phyloP scores from a whole-genome alignment of 2,113 vertebrate genomes.

The Galbula dea region DNA sequence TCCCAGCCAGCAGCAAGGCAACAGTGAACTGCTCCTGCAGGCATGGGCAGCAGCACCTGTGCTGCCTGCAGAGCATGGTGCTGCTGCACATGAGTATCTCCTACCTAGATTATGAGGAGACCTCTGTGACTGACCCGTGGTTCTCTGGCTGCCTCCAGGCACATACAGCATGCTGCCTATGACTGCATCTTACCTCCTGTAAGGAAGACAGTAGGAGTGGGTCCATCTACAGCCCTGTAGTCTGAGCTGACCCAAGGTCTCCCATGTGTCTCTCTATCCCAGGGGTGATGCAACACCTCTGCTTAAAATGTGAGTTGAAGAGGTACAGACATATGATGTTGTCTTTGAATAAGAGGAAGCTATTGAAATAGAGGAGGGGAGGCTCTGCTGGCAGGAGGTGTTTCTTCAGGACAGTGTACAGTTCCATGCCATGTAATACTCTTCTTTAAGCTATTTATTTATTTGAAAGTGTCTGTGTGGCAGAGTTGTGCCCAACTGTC shows the following conservation, averaged over 20 bases:
- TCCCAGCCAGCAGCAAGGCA: background rate
- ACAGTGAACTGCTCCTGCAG: background rate
- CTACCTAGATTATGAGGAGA: background rate
- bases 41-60: background rate
- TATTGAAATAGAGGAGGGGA: background rate
- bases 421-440: background rate
- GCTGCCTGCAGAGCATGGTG: background rate
- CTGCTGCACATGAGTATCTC: accelerated
- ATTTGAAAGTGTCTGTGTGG: conserved; percentile 38
- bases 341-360: background rate
- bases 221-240: background rate
- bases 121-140: background rate
- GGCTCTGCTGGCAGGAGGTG: conserved; percentile 9
- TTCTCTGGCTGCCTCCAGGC: background rate
- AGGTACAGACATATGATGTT: accelerated
- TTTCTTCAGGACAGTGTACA: conserved; percentile 45
- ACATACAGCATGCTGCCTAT: background rate
- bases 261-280: background rate
- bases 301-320: background rate
- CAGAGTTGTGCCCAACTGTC: conserved; percentile 58
- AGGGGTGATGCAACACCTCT: background rate
- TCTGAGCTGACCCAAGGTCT: background rate
- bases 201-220: background rate
- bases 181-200: background rate
- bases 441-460: conserved; percentile 32